Percentiles rank a stretch among this genome's conserved stretches.
These are phyloP conservation scores for Muscidifurax raptorellus DNA, from an alignment of 1,140 invertebrate species.

Conservation along the genomic window DNA sequence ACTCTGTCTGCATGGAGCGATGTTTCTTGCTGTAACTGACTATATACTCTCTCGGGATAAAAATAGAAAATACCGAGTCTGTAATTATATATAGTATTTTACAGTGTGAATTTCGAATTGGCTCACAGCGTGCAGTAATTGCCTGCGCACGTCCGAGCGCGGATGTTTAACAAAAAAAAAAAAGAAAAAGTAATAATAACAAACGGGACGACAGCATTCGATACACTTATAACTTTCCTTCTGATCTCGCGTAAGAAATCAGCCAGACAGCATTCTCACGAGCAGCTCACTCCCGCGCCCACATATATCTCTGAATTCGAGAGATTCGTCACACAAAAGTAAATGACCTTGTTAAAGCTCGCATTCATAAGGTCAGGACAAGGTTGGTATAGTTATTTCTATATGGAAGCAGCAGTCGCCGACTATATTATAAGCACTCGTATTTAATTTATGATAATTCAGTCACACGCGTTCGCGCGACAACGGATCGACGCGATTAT, in stretches of 20 bases:
- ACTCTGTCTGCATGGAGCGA: no score
- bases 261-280: constrained; percentile 1
- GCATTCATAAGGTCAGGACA: constrained; percentile 39
- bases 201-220: neutral
- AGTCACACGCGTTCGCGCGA: neutral
- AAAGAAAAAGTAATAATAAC: no score
- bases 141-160: no score
- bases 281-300: neutral
- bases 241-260: neutral
- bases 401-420: neutral
- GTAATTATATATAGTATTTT: no score
- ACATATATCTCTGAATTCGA: constrained; percentile 40
- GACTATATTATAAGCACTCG: neutral
- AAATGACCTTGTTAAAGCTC: constrained; percentile 46
- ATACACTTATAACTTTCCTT: neutral
- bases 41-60: no score
- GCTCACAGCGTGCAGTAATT: no score
- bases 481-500: constrained; percentile 18
- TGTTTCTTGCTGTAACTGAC: no score
- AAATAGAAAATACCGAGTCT: no score
- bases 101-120: no score
- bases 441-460: constrained; percentile 41
- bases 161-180: no score
- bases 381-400: constrained; percentile 30
- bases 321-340: constrained; percentile 30